Evolutionary conservation across 2,113 vertebrate genomes (phyloP).

Genomic region (Acrocephalus arundinaceus): DNA sequence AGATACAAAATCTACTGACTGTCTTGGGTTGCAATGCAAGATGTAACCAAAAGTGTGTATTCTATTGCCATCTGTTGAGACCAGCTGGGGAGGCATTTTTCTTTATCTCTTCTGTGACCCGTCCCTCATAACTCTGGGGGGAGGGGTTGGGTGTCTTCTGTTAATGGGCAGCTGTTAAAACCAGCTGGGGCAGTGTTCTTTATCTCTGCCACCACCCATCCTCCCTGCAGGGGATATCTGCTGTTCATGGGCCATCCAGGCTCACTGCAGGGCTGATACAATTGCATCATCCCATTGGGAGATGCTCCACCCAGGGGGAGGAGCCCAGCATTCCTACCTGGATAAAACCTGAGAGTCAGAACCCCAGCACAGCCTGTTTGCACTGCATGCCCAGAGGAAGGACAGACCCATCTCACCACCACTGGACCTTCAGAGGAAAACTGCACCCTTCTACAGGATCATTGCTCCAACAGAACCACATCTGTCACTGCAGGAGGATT

Average conservation of each 20-base stretch:
- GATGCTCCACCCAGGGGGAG: not conserved
- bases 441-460: not conserved
- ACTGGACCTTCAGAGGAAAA: not conserved
- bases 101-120: no score
- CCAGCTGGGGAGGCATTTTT: not conserved
- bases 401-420: not conserved
- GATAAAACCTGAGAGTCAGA: not conserved
- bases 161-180: no score
- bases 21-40: not conserved
- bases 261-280: not conserved
- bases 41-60: not conserved
- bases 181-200: not conserved
- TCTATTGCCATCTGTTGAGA: not conserved
- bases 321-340: not conserved
- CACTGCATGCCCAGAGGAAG: not conserved
- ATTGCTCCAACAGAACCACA: not conserved
- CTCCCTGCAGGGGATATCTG: not conserved
- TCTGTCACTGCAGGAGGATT: not conserved
- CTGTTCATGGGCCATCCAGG: not conserved
- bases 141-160: no score
- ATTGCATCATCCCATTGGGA: not conserved
- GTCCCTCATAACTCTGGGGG: no score
- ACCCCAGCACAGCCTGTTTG: not conserved
- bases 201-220: not conserved
- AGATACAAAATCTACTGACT: not conserved